phyloP scores from a whole-genome alignment of 2,888 invertebrate species.

The Meteorus cinctellus region DNA sequence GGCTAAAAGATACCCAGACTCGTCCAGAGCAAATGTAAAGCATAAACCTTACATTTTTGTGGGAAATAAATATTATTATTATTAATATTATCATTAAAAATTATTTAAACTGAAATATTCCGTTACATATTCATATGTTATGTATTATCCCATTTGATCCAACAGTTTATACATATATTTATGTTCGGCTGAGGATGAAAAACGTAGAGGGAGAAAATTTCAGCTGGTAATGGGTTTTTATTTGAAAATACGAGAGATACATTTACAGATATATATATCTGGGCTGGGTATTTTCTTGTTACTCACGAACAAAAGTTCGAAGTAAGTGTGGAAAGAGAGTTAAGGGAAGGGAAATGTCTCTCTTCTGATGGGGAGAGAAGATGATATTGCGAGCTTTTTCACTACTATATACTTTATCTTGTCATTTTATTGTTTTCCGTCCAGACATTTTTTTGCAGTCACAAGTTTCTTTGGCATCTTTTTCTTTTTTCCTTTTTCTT shows the following conservation, averaged over 20 bases:
- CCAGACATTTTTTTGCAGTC: conserved; percentile 66
- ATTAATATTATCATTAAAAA: too few relatives aligned
- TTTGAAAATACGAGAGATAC: conserved; percentile 9
- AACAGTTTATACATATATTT: too few relatives aligned
- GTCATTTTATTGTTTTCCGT: conserved; percentile 55
- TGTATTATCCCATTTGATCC: too few relatives aligned
- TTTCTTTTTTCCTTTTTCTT: background rate
- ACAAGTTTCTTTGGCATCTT: conserved; percentile 56
- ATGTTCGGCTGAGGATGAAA: too few relatives aligned
- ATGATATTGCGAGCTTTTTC: conserved; percentile 4
- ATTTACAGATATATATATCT: conserved; percentile 14
- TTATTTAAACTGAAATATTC: too few relatives aligned
- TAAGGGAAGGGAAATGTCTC: background rate
- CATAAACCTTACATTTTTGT: too few relatives aligned
- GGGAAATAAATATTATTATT: too few relatives aligned
- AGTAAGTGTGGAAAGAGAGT: conserved; percentile 31
- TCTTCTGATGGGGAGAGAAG: background rate
- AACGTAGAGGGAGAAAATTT: background rate
- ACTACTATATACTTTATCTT: conserved; percentile 45
- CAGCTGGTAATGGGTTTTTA: conserved; percentile 28
- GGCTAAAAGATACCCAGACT: too few relatives aligned
- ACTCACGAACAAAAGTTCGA: conserved; percentile 33
- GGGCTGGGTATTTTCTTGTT: conserved; percentile 3
- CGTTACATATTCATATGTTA: too few relatives aligned
- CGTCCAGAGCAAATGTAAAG: too few relatives aligned